A percentile compares a stretch with the other conserved stretches of the same genome.
Conservation (phyloP, 2,797 vertebrate species). For the Picus viridis region DNA sequence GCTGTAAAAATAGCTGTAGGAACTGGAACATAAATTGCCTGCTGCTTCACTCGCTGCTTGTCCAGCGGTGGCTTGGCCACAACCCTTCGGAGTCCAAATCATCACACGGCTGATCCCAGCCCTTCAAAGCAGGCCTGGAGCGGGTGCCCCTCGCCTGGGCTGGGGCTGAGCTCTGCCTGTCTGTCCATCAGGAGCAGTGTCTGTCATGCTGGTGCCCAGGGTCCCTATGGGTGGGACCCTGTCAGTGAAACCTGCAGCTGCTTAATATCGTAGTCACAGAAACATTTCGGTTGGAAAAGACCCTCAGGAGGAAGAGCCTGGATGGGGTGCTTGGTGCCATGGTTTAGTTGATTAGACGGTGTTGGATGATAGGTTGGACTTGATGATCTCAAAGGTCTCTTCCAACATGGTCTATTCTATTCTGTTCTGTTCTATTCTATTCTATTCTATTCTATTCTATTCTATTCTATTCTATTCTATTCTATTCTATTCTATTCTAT, state of each 20-base stretch:
- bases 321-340: too few relatives aligned
- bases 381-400: too few relatives aligned
- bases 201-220: fast-evolving
- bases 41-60: background rate
- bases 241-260: background rate
- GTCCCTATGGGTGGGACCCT: fast-evolving
- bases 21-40: conserved; percentile 52
- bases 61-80: background rate
- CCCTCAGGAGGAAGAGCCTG: too few relatives aligned
- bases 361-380: too few relatives aligned
- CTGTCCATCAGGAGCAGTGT: fast-evolving
- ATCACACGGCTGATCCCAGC: background rate
- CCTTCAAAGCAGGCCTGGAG: background rate
- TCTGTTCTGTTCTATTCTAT: too few relatives aligned
- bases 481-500: too few relatives aligned
- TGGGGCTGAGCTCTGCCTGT: background rate
- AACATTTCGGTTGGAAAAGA: too few relatives aligned
- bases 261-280: too few relatives aligned
- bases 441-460: too few relatives aligned
- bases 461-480: too few relatives aligned
- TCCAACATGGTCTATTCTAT: too few relatives aligned
- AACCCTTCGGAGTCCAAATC: background rate
- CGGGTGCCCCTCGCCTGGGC: background rate
- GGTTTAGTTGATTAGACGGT: too few relatives aligned
- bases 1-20: conserved; percentile 52